Base-by-base conservation (phyloP, 2,888 invertebrate species). In the Monoplex corrugatus region DNA sequence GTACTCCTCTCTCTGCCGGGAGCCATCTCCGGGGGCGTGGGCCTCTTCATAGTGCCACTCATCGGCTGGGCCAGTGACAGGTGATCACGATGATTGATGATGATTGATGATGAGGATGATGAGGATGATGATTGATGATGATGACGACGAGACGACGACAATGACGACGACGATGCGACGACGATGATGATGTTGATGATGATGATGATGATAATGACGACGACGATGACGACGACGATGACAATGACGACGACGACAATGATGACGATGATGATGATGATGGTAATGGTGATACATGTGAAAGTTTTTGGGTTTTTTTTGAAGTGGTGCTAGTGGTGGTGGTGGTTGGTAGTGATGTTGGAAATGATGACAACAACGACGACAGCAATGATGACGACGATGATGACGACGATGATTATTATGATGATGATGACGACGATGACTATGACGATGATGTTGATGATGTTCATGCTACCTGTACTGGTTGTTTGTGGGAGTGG, bases 231-330 rank as follows among this genome's bases (percentile, higher is more conserved):
- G 57, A 57, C 1, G 57, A 10, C 28, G 57, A 10, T 63, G 50
- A 16, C 28, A 3, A 35, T 72, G 72, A 28, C 28, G 23, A 23
- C 23, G 8, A 23, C 28, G 63, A 63, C 28, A 23, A 28, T 63
- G 63, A 28, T 63, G 23, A 63, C 28, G 10, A 3, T 63, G 63
- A 28, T 63, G 63, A 28, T 63, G 63, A 72, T 63, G 63, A 63
- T 63, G 63, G 28, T 63, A n/a, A 63, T 63, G 63, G 63, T n/a
- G n/a, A 68, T 68, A n/a, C n/a, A n/a, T n/a, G n/a, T n/a, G n/a
- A n/a, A n/a, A n/a, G n/a, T n/a, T n/a, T n/a, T n/a, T n/a, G n/a
- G n/a, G n/a, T 63, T 63, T 19, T 63, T 63, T 19, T 63, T 63
- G 23, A n/a, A 32, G 32, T 68, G 23, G 35, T 68, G 68, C 6